Evolutionary conservation across 2,797 vertebrate species (phyloP).

Genomic region (Amphiprion clarkii): DNA sequence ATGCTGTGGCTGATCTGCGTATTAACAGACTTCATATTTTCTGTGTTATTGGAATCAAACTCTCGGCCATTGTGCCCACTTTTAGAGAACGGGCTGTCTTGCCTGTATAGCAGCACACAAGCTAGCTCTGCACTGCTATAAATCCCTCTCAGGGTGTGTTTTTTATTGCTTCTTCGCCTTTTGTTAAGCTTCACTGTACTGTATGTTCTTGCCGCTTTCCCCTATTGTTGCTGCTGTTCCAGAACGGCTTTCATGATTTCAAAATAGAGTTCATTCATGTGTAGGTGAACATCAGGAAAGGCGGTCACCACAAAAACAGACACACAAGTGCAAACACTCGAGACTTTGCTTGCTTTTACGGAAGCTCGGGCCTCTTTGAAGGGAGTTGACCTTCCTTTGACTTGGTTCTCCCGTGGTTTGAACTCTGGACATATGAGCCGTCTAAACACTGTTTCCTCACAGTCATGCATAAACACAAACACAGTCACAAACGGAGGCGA

Average conservation of each 20-base stretch:
- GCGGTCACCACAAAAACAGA: slow-evolving; percentile 41
- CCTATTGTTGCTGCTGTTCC: slow-evolving; percentile 6
- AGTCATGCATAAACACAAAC: slow-evolving; percentile 31
- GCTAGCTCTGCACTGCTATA: not conserved
- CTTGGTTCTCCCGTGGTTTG: slow-evolving; percentile 21
- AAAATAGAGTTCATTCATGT: slow-evolving; percentile 40
- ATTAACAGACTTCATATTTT: too few species aligned
- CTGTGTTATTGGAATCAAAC: too few species aligned
- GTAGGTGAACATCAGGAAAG: slow-evolving; percentile 48
- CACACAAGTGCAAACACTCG: slow-evolving; percentile 10
- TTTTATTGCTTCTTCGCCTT: slow-evolving; percentile 6
- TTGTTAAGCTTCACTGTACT: slow-evolving; percentile 18
- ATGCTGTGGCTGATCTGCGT: too few species aligned
- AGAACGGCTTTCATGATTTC: slow-evolving; percentile 30
- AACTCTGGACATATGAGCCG: slow-evolving; percentile 24
- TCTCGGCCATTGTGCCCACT: too few species aligned
- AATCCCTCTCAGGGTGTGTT: not conserved
- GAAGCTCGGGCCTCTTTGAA: slow-evolving; percentile 39
- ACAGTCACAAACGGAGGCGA: slow-evolving; percentile 19
- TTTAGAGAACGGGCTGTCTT: not conserved
- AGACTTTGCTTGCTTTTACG: slow-evolving; percentile 19
- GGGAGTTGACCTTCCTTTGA: slow-evolving; percentile 41
- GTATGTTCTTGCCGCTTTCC: not conserved
- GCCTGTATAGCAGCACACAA: not conserved
- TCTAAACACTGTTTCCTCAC: slow-evolving; percentile 31